Base-by-base conservation (phyloP, 2,888 invertebrate species). In the Spicauda simplicius region DNA sequence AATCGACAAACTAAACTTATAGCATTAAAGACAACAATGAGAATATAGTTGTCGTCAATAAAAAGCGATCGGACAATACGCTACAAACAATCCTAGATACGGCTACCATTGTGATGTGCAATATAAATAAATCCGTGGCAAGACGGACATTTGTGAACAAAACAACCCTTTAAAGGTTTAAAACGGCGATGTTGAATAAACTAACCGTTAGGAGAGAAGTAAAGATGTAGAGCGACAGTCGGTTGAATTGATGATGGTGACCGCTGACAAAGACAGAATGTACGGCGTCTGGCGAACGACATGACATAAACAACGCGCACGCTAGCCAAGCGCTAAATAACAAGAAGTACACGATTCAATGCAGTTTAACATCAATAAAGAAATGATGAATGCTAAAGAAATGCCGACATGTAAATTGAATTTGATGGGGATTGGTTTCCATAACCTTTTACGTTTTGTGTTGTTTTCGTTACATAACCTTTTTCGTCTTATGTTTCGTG, bases 241-340 rank as follows among this genome's bases (percentile, higher is more conserved):
- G 70, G 56, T 61, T 67, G 73, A 76, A 76, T 80, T 79, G 77
- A 80, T 82, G 78, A 75, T 77, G 74, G 75, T 73, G 73, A 76
- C 70, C 70, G 58, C 71, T 76, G 75, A 74, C 78, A 75, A 73
- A 75, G 74, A 80, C 76, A 69, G 71, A 72, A 71, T 73, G 72
- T 74, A 74, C 69, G 76, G 76, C 74, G 75, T 76, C 76, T 76
- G 77, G 79, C 76, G 73, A 74, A 77, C 76, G 73, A 72, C 70
- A 70, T 56, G 69, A 52, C 65, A 68, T 67, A 65, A 65, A 72
- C 69, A 70, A 72, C 68, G 67, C 61, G 66, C 66, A 67, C 66
- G 66, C 60, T 67, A 61, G 60, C 61, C 55, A 56, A 61, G 61
- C 66, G 66, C 66, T 67, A 67, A 67, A 67, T 67, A 60, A 61